These are phyloP conservation scores for Anoplopoma fimbria DNA, from an alignment of 2,113 vertebrate species.

Conservation along the genomic window DNA sequence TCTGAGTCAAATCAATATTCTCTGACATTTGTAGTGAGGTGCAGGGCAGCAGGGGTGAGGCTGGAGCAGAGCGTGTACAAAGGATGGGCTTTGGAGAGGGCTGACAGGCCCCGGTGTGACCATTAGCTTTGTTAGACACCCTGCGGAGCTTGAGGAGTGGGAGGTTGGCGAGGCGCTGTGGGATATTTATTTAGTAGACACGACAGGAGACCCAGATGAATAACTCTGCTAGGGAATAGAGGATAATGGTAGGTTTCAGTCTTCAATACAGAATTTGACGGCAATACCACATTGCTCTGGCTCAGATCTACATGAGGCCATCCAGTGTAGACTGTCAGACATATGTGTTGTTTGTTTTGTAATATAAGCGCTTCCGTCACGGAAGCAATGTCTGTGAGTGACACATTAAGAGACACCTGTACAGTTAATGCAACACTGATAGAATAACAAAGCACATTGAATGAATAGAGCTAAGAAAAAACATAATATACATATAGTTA, in stretches of 20 bases:
- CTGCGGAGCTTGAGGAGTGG: constrained; percentile 62
- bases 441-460: constrained; percentile 51
- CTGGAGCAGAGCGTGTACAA: constrained; percentile 68
- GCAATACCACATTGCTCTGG: constrained; percentile 31
- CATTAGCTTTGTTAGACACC: constrained; percentile 80
- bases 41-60: constrained; percentile 69
- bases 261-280: constrained; percentile 50
- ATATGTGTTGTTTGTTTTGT: constrained; percentile 25
- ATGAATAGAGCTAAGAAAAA: constrained; percentile 23
- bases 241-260: constrained; percentile 64
- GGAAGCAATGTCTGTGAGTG: constrained; percentile 41
- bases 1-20: constrained; percentile 80
- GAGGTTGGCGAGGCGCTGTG: constrained; percentile 53
- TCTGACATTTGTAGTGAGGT: constrained; percentile 82
- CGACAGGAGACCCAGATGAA: constrained; percentile 72
- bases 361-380: constrained; percentile 28
- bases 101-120: constrained; percentile 78
- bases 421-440: constrained; percentile 46
- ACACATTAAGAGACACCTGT: constrained; percentile 31
- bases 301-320: constrained; percentile 19
- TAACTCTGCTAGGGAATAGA: constrained; percentile 55
- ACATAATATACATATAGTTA: neutral
- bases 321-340: constrained; percentile 23
- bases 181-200: constrained; percentile 69
- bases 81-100: constrained; percentile 73